Conservation (phyloP, 2,113 vertebrate species). For the Lycaon pictus region DNA sequence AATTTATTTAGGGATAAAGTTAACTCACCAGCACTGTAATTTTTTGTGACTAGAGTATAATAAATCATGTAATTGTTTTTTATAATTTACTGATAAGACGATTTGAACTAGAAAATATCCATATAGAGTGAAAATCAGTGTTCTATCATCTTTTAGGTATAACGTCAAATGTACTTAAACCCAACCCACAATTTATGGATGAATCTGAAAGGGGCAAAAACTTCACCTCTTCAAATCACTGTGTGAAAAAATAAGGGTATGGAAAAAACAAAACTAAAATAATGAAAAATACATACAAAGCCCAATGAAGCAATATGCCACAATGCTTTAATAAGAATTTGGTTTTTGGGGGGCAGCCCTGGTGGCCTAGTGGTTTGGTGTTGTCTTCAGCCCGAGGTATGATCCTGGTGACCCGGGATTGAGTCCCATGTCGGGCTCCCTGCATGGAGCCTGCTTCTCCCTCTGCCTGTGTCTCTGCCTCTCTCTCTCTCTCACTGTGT, state of each 20-base stretch:
- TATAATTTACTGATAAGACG: background rate
- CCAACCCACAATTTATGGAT: conserved; percentile 4
- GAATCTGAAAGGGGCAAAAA: background rate
- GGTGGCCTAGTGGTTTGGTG: too few relatives aligned
- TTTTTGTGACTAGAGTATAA: conserved; percentile 19
- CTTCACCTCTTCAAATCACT: background rate
- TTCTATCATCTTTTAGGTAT: conserved; percentile 19
- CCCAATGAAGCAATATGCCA: background rate
- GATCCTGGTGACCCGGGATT: too few relatives aligned
- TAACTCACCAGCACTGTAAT: background rate
- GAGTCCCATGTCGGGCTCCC: too few relatives aligned
- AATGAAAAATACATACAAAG: background rate
- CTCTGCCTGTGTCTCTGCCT: too few relatives aligned
- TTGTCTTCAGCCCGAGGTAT: too few relatives aligned
- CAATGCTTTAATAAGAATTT: background rate
- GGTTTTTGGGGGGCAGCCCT: too few relatives aligned
- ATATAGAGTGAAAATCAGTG: background rate
- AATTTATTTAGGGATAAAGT: conserved; percentile 7
- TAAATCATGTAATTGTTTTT: background rate
- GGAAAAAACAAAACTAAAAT: background rate
- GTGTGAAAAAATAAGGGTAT: background rate
- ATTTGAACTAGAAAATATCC: conserved; percentile 12
- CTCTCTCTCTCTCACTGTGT: too few relatives aligned
- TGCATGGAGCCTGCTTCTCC: too few relatives aligned
- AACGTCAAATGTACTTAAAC: conserved; percentile 1